Base-by-base conservation (phyloP, 23 tunicate species). In the Ciona savignyi region DNA sequence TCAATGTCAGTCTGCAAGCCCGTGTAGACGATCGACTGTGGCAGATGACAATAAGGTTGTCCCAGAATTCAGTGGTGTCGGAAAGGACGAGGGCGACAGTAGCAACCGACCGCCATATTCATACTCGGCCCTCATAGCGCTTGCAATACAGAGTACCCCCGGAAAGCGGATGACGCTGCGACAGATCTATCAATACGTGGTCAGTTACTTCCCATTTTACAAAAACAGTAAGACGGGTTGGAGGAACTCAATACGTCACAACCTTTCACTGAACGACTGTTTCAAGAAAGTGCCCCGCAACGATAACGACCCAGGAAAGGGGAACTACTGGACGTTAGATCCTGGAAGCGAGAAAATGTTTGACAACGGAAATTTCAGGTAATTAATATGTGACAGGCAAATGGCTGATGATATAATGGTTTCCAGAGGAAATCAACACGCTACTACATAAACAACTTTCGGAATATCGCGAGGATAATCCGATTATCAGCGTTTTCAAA, bases 341-440 rank as follows among this genome's bases (percentile, higher is more conserved):
- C 97, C 97, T 19, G 93, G 82, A 32, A 91, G 97, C 28, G 97
- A 85, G 61, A 85, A 81, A 67, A 91, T 91, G 97, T 91, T 91
- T 34, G 97, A 91, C 35, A 91, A 85, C 60, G 97, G 97, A 65
- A 91, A 91, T 71, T 91, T 83, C 75, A 84, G 97, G 97, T 91
- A 63, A 4, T 23, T 63, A 25, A 25, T 9, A 6, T 63, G 15
- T 9, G 22, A 63, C 56, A 42, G n/a, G n/a, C n/a, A n/a, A n/a
- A n/a, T n/a, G n/a, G n/a, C n/a, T n/a, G n/a, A n/a, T n/a, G n/a
- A n/a, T n/a, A n/a, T n/a, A 42, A 42, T 42, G 56, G 15, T 42
- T 42, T 42, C 15, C 15, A 42, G 9, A 42, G 56, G 56, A 42
- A 42, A 42, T 9, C 56, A 42, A 42, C 15, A 42, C 15, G 11